Evolutionary conservation across 2,797 vertebrate genomes (phyloP), one percentile per base, ranked within the genome.

Genomic region (Phrynocephalus guinanensis): DNA sequence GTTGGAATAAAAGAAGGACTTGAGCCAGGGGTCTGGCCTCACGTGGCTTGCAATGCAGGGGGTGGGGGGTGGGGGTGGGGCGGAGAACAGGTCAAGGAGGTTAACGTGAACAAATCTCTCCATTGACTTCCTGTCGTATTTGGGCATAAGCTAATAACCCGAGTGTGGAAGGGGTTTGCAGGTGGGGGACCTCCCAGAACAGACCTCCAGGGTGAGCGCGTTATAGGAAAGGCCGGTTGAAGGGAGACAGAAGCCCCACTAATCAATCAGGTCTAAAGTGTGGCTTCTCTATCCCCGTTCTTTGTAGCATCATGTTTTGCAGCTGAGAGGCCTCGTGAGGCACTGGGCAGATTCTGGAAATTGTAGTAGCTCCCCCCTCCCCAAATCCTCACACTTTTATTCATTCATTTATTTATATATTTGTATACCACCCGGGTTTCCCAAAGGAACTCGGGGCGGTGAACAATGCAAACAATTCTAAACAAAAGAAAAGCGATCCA

Each of bases 91-190:
- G 92, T 92, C 93, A 93, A 33, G 28, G 75, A 92, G 92, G 90
- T 95, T 94, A 95, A 93, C 89, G 76, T 0, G 68, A 90, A 93
- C 93, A 95, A 93, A 92, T 94, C 90, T 15, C 11, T 82, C 89
- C 93, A 90, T 95, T 92, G 92, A 92, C 89, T 92, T 89, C 33
- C 88, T 93, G 92, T 90, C 89, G 88, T 79, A 76, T 85, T 90
- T 87, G 91, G 86, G 91, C 90, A 6, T 87, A 87, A 92, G 84
- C 3, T 0, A 89, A 56, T 73, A 79, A 79, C 67, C 79, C 89
- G 91, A 84, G 81, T 20, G 67, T 52, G 26, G 20, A 6, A 24
- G 1, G 22, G 50, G 68, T 6, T 1, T 44, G 2, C 60, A 52
- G 66, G 52, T 71, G 4, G 33, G 52, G 7, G 15, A 13, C 20